A percentile compares a stretch with the other conserved stretches of the same genome.
Evolutionary conservation across 2,888 invertebrate genomes (phyloP).

Genomic region (Chrysina gloriosa): DNA sequence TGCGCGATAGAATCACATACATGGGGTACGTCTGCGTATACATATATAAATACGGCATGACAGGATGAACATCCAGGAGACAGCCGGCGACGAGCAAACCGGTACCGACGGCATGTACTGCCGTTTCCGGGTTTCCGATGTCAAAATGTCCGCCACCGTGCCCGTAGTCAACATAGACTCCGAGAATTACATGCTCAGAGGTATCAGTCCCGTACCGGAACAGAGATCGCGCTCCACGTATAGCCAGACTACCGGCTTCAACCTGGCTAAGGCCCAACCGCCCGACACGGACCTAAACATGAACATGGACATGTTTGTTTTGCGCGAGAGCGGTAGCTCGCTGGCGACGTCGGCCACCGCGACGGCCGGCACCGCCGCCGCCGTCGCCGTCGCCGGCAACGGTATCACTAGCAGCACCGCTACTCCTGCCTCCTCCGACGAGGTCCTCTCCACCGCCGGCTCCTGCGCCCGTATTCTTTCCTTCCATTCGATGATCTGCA

Average conservation of each 20-base stretch:
- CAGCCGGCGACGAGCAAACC: slow-evolving; percentile 47
- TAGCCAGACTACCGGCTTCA: slow-evolving; percentile 40
- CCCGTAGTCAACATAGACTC: slow-evolving; percentile 65
- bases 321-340: slow-evolving; percentile 60
- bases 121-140: slow-evolving; percentile 48
- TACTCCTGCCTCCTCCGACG: slow-evolving; percentile 33
- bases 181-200: slow-evolving; percentile 68
- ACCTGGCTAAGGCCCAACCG: slow-evolving; percentile 49
- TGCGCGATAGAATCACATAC: slow-evolving; percentile 11
- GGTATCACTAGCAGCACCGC: slow-evolving; percentile 24
- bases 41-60: slow-evolving; percentile 58
- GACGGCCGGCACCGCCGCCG: slow-evolving; percentile 41
- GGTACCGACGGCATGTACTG: slow-evolving; percentile 52
- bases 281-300: slow-evolving; percentile 49
- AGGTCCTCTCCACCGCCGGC: slow-evolving; percentile 47
- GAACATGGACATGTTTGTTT: slow-evolving; percentile 62
- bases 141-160: slow-evolving; percentile 50
- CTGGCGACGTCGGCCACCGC: slow-evolving; percentile 46
- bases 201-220: slow-evolving; percentile 58
- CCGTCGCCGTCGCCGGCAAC: slow-evolving; percentile 43
- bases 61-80: slow-evolving; percentile 59
- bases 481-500: slow-evolving; percentile 65
- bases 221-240: slow-evolving; percentile 50
- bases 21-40: not conserved
- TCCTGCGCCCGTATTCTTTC: slow-evolving; percentile 65